Evolutionary conservation across 2,797 vertebrate genomes (phyloP), one percentile per base, ranked within the genome.

Genomic region (Falco peregrinus): DNA sequence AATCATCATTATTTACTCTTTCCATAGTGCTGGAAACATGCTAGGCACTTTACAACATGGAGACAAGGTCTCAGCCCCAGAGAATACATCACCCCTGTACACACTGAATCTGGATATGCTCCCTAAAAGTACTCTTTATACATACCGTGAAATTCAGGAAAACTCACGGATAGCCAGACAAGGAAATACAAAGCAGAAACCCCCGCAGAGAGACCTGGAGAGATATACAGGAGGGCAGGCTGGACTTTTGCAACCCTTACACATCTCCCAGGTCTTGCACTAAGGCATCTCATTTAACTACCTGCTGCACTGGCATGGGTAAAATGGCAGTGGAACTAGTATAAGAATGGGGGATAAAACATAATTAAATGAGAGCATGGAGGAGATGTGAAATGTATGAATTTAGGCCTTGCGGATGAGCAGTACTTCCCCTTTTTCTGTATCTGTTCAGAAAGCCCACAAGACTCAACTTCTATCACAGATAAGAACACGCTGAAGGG

Each of bases 31-130:
- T 33, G 41, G 54, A 50, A 63, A 65, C 51, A 51, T 1, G 7
- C 39, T 14, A 48, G 64, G 63, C 48, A 31, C 53, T 53, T 17
- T 7, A 14, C 67, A 65, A 48, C 48, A 9, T 0, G 1, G 29
- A 68, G 53, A 93, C 2, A 2, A 71, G 60, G 41, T 15, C 81
- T 64, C 8, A 1, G 75, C 29, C 79, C 16, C 41, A 31, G 31
- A 51, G 26, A 35, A 54, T 9, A 33, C 29, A 56, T 0, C 1
- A 1, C 65, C 6, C 2, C 26, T 4, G 8, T 2, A 31, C 0
- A 35, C 6, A 24, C 29, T 3, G 12, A 10, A 19, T 7, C 56
- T 47, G 80, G 59, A 43, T 57, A 22, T 57, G 45, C 43, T 51
- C 67, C 74, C 59, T 37, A 10, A 57, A 51, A 59, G 22, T 50